These are phyloP conservation scores for Hirundichthys speculiger DNA, from an alignment of 2,113 vertebrate species.

Conservation along the genomic window DNA sequence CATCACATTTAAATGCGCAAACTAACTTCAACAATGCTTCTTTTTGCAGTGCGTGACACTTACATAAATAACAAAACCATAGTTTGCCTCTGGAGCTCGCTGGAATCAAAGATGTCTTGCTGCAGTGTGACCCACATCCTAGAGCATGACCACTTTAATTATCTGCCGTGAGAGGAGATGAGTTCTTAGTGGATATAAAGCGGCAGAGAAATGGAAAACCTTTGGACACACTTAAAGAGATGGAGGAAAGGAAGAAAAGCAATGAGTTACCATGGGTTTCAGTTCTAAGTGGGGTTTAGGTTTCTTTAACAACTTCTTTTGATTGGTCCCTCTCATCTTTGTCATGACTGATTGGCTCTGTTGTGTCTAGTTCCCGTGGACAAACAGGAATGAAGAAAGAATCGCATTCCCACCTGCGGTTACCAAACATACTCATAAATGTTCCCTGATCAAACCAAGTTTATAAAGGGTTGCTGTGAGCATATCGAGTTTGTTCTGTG, in stretches of 20 bases:
- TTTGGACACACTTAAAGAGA: constrained; percentile 49
- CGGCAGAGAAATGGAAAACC: constrained; percentile 64
- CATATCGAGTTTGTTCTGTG: not conserved
- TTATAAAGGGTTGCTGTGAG: not conserved
- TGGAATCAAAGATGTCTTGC: not conserved
- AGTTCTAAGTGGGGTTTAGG: constrained; percentile 2
- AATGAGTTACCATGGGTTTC: not conserved
- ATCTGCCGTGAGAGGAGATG: constrained; percentile 35
- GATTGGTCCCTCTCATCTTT: constrained; percentile 16
- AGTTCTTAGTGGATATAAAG: constrained; percentile 31
- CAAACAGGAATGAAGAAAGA: too few species aligned
- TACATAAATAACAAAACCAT: too few species aligned
- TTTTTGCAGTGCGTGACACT: too few species aligned
- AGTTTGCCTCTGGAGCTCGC: too few species aligned
- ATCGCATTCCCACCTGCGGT: too few species aligned
- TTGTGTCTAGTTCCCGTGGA: not conserved
- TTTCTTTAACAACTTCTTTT: not conserved
- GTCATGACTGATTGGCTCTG: constrained; percentile 9
- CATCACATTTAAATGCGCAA: not conserved
- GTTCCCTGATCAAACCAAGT: not conserved
- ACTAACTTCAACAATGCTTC: not conserved
- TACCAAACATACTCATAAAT: not conserved
- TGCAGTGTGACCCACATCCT: constrained; percentile 19
- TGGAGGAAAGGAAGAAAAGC: constrained; percentile 24
- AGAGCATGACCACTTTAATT: constrained; percentile 42